Base-by-base conservation (phyloP, 2,888 invertebrate species). In the Diplolepis rosae region DNA sequence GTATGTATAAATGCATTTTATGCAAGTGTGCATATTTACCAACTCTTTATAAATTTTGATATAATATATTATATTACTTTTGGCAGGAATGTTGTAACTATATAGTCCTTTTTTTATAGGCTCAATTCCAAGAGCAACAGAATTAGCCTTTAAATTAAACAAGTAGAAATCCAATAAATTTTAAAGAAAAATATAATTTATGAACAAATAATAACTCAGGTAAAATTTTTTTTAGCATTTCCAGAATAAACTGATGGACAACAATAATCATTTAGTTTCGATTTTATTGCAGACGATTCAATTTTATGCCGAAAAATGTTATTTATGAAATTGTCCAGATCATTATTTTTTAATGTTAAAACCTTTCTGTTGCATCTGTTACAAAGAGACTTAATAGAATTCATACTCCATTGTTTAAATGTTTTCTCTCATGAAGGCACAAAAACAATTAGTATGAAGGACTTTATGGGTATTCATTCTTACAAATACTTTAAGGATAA, bases 21-120 rank as follows among this genome's bases (percentile, higher is more conserved):
- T 42, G 39, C 39, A 42, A 42, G 42, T 42, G 42, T 6, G 11
- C 48, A 48, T 22, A 76, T 76, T n/a, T 70, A 72, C 76, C 72
- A 79, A 80, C 79, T 81, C 71, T 81, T 75, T 76, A 81, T 83
- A 83, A 85, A 85, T 84, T 85, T 86, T 75, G 82, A 82, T 85
- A 83, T 82, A 66, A 81, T 79, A 77, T 79, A 83, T 81, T 84
- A 84, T 81, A 84, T 84, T 87, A 85, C 82, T 85, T 88, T 87
- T 87, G 87, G 87, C 87, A 88, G 87, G 87, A 88, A 87, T 87
- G 83, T 86, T 78, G 72, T 82, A 85, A 85, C 83, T 84, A 84
- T 82, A 84, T 48, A 48, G 48, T 48, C 48, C 22, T 11, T 48
- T 48, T 48, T 15, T 69, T 71, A 69, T 71, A 74, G 70, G 66